Percentiles rank a stretch among this genome's conserved stretches.
Evolutionary conservation across 2,113 vertebrate genomes (phyloP).

Genomic region (Cnemophilus loriae): DNA sequence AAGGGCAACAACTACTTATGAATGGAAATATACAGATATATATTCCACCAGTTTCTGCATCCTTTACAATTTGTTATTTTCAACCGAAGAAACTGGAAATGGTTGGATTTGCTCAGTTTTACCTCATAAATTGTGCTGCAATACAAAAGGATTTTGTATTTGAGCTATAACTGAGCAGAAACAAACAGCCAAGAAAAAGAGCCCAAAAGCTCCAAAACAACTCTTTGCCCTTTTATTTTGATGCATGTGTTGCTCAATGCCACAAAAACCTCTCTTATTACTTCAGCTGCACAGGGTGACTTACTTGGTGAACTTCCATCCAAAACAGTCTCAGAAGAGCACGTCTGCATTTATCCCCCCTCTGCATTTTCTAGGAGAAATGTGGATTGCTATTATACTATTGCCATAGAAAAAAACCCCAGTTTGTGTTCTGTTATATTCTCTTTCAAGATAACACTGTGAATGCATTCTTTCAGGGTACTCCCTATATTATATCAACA

Average conservation of each 20-base stretch:
- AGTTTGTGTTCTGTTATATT: background rate
- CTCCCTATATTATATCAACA: background rate
- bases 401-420: rapidly evolving
- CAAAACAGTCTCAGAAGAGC: background rate
- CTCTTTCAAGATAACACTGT: background rate
- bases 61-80: background rate
- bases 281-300: background rate
- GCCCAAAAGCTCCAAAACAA: background rate
- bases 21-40: background rate
- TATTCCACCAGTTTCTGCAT: background rate
- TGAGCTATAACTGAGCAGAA: background rate
- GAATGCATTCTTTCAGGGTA: background rate
- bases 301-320: conserved; percentile 7
- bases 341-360: background rate
- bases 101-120: background rate
- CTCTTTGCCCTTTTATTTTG: conserved; percentile 18
- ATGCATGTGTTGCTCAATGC: background rate
- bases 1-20: background rate
- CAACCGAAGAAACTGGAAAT: background rate
- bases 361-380: background rate
- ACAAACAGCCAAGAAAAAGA: background rate
- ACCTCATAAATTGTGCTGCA: background rate
- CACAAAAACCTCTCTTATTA: background rate
- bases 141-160: background rate
- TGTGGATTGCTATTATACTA: background rate